Evolutionary conservation across 92 coral and sea anemone species (phyloP).

Genomic region (Actinostola sp.): DNA sequence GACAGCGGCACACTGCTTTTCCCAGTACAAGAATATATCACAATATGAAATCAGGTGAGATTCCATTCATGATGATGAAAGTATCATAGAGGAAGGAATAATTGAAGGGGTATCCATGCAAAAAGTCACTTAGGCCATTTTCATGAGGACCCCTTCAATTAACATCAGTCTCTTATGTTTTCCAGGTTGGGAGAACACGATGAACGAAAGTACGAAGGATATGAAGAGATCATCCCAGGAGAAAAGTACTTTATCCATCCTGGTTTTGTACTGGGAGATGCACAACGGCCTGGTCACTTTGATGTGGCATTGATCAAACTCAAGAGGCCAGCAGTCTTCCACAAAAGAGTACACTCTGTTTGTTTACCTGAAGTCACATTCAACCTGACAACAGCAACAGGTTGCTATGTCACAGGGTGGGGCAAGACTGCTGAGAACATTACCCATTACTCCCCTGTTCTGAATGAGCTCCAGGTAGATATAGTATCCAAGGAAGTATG

Average conservation of each 20-base stretch:
- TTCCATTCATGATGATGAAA: no score
- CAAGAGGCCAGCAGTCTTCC: conserved; percentile 85
- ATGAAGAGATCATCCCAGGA: conserved; percentile 70
- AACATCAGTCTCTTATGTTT: no score
- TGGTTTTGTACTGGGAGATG: conserved; percentile 46
- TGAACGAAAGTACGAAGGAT: conserved; percentile 69
- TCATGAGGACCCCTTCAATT: no score
- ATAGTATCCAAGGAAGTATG: conserved; percentile 77
- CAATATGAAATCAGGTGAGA: conserved; percentile 54
- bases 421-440: conserved; percentile 58
- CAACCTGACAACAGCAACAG: conserved; percentile 51
- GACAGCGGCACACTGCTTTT: conserved; percentile 87
- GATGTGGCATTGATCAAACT: conserved; percentile 88
- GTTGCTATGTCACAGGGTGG: conserved; percentile 95
- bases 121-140: no score
- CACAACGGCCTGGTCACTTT: conserved; percentile 68
- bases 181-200: conserved; percentile 84
- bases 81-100: no score
- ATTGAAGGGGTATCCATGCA: no score
- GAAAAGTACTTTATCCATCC: conserved; percentile 77
- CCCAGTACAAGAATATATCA: conserved; percentile 41
- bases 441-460: conserved; percentile 64
- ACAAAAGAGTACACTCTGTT: conserved; percentile 73
- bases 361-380: conserved; percentile 76
- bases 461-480: conserved; percentile 78